Evolutionary conservation across 2,113 vertebrate genomes (phyloP), one percentile per base, ranked within the genome.

Genomic region (Rousettus leschenaultii): DNA sequence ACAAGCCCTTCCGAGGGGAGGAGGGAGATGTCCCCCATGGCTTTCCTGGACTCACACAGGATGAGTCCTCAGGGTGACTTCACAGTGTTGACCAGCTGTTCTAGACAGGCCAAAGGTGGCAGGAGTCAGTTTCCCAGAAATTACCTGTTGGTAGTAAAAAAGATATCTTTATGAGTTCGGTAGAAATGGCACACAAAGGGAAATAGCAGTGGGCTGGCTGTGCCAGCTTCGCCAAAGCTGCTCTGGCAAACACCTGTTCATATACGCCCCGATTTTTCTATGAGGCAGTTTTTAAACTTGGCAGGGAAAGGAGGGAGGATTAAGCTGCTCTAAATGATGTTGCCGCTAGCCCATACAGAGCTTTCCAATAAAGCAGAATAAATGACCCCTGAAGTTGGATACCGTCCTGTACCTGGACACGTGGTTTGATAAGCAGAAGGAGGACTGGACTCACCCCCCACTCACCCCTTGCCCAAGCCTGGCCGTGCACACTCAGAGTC

Each of bases 401-500:
- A 33, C 45, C 30, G 59, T 13, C 24, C 38, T 66, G 14, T 3
- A 4, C 75, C 7, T 16, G 21, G 24, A 0, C 1, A 0, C 43
- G 15, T 3, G 38, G 73, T 40, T 63, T 84, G 77, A 43, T 16
- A 28, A 51, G 43, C 63, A 61, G 63, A 74, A 10, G 33, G 70
- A 74, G 33, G 75, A 19, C 38, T 70, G 12, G 38, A 33, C 22
- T 40, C 30, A 14, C 63, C n/a, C 40, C 18, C 30, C 6, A 5
- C 35, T 48, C 16, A 10, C 74, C 65, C 2, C 40, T 21, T 11
- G 0, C 43, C 24, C 40, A 18, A 43, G 40, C 51, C 5, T 16
- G 59, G 5, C 18, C 0, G 0, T 45, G 65, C 48, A 10, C 3
- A 6, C 7, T 40, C 53, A 11, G 6, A 21, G 19, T 30, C 15